phyloP scores from a whole-genome alignment of 2,888 invertebrate genomes.

The Orchesellides sinensis region DNA sequence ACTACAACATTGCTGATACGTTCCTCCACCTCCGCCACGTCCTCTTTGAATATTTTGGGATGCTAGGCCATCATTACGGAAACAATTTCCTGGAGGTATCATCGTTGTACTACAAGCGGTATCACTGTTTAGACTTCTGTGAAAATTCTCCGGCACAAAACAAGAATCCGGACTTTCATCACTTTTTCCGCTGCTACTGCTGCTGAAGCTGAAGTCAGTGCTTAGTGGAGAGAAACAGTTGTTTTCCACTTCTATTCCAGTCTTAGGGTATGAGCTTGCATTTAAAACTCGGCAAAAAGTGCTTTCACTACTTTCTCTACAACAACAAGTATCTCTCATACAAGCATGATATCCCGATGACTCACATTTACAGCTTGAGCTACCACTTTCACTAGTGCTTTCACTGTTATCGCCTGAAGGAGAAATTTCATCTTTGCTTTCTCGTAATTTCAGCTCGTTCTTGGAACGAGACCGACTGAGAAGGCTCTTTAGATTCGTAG shows the following conservation, averaged over 20 bases:
- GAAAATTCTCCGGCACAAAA: conserved; percentile 36
- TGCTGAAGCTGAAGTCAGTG: conserved; percentile 30
- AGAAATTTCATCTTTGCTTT: conserved; percentile 66
- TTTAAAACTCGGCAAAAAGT: not conserved
- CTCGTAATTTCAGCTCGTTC: conserved; percentile 71
- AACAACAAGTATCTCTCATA: conserved; percentile 35
- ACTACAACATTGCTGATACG: conserved; percentile 40
- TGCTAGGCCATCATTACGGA: conserved; percentile 15
- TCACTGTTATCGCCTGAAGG: conserved; percentile 34
- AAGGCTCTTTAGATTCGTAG: conserved; percentile 73
- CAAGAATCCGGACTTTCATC: conserved; percentile 34
- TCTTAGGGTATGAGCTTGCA: not conserved
- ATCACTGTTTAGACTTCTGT: conserved; percentile 26
- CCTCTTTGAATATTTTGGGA: conserved; percentile 24
- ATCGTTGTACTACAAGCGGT: conserved; percentile 22
- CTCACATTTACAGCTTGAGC: conserved; percentile 31
- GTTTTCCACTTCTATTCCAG: conserved; percentile 35
- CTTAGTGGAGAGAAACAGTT: not conserved
- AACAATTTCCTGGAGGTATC: conserved; percentile 34
- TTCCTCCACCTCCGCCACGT: conserved; percentile 4
- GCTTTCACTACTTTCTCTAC: conserved; percentile 29
- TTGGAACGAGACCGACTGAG: conserved; percentile 73
- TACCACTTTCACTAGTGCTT: conserved; percentile 23
- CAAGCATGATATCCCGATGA: conserved; percentile 33
- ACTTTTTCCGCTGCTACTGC: not conserved